Evolutionary conservation across 2,113 vertebrate genomes (phyloP).

Genomic region (Ariopsis seemanni): DNA sequence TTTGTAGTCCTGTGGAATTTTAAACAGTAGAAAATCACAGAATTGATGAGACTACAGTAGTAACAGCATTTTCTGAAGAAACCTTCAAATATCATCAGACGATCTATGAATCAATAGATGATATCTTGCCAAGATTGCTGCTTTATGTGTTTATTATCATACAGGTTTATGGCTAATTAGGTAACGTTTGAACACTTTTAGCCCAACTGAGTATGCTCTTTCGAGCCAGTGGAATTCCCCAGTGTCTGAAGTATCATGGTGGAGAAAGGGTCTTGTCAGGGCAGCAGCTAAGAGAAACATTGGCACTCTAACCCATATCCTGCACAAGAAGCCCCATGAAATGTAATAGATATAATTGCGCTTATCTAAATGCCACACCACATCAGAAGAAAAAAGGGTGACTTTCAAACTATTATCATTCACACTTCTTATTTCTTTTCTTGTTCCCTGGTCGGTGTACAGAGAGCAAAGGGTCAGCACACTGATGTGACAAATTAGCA

Average conservation of each 20-base stretch:
- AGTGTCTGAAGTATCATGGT: not conserved
- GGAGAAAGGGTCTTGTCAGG: not conserved
- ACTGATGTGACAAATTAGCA: conserved; percentile 49
- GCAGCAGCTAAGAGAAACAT: conserved; percentile 21
- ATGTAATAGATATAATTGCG: conserved; percentile 36
- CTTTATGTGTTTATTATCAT: conserved; percentile 6
- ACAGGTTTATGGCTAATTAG: conserved; percentile 4
- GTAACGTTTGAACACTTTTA: not conserved
- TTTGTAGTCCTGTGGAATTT: not conserved
- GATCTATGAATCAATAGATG: not conserved
- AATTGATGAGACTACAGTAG: not conserved
- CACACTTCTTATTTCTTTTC: not conserved
- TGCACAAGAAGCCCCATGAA: conserved; percentile 12
- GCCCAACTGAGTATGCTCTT: not conserved
- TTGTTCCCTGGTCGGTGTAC: conserved; percentile 11
- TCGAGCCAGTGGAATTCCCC: conserved; percentile 33
- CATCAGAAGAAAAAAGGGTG: conserved; percentile 14
- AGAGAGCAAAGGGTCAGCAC: conserved; percentile 43
- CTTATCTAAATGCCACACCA: conserved; percentile 19
- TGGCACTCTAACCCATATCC: conserved; percentile 31
- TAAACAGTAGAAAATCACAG: conserved; percentile 2
- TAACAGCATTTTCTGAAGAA: not conserved
- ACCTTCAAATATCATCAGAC: not conserved
- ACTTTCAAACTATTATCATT: not conserved
- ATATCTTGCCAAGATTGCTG: not conserved